Conservation (phyloP, 2,797 vertebrate species). For the Poecilia picta region DNA sequence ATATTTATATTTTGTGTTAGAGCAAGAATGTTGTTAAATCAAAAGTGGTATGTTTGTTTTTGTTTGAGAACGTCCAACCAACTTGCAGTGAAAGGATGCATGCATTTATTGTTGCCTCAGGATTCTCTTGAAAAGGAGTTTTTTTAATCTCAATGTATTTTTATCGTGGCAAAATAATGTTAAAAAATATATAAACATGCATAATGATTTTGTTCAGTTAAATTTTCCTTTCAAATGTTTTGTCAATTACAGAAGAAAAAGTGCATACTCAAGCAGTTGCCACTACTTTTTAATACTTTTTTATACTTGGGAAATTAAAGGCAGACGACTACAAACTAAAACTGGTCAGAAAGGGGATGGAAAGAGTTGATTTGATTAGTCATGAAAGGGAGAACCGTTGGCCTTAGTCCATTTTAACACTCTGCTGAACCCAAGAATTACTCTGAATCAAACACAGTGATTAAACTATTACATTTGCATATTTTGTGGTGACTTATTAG, state of each 20-base stretch:
- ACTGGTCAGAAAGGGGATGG: conserved; percentile 6
- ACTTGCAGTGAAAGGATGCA: neutral
- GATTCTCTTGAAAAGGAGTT: no score
- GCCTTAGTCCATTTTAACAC: conserved; percentile 4
- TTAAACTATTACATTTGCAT: conserved; percentile 20
- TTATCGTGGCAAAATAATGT: no score
- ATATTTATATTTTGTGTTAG: neutral
- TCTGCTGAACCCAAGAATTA: conserved; percentile 9
- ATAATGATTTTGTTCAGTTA: neutral
- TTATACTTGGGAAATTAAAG: neutral
- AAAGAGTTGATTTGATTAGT: conserved; percentile 27
- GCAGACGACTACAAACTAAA: neutral
- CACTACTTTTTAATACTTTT: neutral
- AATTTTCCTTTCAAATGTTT: neutral
- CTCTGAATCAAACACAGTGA: conserved; percentile 29
- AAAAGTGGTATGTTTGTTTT: neutral
- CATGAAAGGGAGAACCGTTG: conserved; percentile 27
- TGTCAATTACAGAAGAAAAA: neutral
- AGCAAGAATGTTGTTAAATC: neutral
- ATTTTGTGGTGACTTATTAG: conserved; percentile 21
- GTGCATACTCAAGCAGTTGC: neutral
- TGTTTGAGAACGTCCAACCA: neutral
- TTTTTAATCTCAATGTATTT: no score
- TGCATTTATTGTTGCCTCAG: no score
- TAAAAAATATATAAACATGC: no score